A percentile compares a stretch with the other conserved stretches of the same genome.
Conservation (phyloP, 1,140 invertebrate genomes). For the Listronotus oregonensis region DNA sequence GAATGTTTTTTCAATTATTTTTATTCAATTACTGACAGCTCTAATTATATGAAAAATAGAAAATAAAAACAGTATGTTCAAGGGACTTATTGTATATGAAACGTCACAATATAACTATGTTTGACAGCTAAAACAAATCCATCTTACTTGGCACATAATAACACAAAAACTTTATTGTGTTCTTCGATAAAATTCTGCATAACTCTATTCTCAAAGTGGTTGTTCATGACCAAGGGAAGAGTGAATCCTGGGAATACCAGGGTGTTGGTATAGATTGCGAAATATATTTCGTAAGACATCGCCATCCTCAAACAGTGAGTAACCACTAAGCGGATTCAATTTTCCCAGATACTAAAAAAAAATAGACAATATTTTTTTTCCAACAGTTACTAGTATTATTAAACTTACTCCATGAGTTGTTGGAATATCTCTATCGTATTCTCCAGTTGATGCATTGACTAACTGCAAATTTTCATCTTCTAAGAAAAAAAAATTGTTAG, state of each 20-base stretch:
- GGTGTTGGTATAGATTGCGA: conserved; percentile 51
- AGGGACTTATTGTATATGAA: too few species aligned
- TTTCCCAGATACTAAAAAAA: conserved; percentile 53
- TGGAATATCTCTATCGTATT: conserved; percentile 48
- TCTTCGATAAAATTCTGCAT: conserved; percentile 45
- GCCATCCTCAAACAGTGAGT: conserved; percentile 53
- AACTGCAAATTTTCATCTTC: conserved; percentile 30
- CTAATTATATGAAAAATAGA: too few species aligned
- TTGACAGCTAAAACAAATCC: too few species aligned
- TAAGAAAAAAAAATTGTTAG: conserved; percentile 12
- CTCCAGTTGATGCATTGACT: conserved; percentile 22
- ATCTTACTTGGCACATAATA: conserved; percentile 52
- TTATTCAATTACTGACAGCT: too few species aligned
- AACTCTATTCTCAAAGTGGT: conserved; percentile 41
- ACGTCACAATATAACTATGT: too few species aligned
- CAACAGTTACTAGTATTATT: not conserved
- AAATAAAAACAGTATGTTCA: too few species aligned
- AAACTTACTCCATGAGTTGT: conserved; percentile 50
- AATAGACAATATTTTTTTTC: conserved; percentile 3
- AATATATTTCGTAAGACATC: conserved; percentile 44
- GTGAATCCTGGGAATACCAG: conserved; percentile 55
- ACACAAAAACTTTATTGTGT: conserved; percentile 47
- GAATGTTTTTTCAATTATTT: too few species aligned
- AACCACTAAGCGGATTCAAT: conserved; percentile 51
- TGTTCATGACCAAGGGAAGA: conserved; percentile 50